Base-by-base conservation (phyloP, 2,797 vertebrate species). In the Apodemus agrarius region DNA sequence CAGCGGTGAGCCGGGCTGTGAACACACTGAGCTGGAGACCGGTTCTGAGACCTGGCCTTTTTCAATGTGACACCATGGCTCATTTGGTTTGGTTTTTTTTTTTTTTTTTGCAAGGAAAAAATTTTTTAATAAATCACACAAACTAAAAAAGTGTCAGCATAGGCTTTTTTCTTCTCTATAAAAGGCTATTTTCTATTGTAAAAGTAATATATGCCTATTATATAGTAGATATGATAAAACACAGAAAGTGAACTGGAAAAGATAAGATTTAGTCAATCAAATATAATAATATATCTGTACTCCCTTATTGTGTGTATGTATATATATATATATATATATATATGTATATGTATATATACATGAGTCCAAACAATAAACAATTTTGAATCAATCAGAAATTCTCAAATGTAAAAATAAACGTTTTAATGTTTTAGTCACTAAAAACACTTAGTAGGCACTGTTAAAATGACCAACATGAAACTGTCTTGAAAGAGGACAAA, bases 101-200 rank as follows among this genome's bases (percentile, higher is more conserved):
- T 31, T 34, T 67, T 34, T 11, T 8, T 29, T 10, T 40, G 65
- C 84, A 10, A 31, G 49, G 16, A 92, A 80, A 43, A 69, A 90
- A 31, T 21, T 78, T 57, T 86, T 89, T 61, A 67, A 94, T 43
- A 91, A 95, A 83, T 87, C 34, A 92, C 11, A 79, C 22, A 90
- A 84, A 94, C 61, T n/a, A 46, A 31, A 91, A 91, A 92, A 83
- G 82, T 92, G 26, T 83, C 82, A 82, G 22, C 14, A 72, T 1
- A 91, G n/a, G 16, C 16, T 90, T 88, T 65, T 78, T 76, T 84
- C 61, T 95, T 76, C 72, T 61, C 37, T 89, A 43, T 34, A 46
- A 76, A 88, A 67, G 1, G 14, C 83, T 93, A 59, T 69, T 92
- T 96, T 84, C 95, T 91, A 75, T 40, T 69, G 7, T 69, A 72